Conservation (phyloP, 2,113 vertebrate genomes). For the Callopanchax toddi region DNA sequence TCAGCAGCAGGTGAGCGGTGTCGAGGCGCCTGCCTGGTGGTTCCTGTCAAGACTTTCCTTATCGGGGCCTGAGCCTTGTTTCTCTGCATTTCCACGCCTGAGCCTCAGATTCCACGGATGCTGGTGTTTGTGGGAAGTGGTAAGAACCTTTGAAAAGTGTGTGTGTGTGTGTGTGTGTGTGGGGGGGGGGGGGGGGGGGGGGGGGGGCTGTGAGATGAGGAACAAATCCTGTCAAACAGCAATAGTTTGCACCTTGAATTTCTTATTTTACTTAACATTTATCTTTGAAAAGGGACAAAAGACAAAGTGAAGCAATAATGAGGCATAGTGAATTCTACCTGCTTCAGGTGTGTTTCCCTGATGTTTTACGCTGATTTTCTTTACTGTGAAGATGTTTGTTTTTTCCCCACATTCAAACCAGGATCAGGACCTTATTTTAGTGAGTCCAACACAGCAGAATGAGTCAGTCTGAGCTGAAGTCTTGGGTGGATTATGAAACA, state of each 20-base stretch:
- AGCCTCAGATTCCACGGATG: constrained; percentile 9
- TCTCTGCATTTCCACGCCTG: constrained; percentile 31
- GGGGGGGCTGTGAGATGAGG: constrained; percentile 26
- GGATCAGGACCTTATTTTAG: neutral
- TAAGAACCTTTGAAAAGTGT: constrained; percentile 36
- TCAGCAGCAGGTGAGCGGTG: constrained; percentile 30
- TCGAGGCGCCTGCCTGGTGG: constrained; percentile 20
- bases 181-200: constrained; percentile 24
- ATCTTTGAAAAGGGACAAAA: too few relatives aligned
- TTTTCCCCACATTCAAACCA: neutral
- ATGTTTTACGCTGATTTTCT: too few relatives aligned
- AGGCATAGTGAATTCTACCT: too few relatives aligned
- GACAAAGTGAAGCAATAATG: too few relatives aligned
- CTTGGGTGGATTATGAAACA: constrained; percentile 1
- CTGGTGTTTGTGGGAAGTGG: constrained; percentile 27
- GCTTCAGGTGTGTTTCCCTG: too few relatives aligned
- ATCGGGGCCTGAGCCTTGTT: constrained; percentile 39
- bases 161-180: too few relatives aligned
- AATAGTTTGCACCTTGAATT: constrained; percentile 18
- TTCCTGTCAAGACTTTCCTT: constrained; percentile 23
- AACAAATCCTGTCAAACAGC: constrained; percentile 33
- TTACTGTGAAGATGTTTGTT: neutral
- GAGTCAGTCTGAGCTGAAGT: neutral
- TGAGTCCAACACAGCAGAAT: neutral
- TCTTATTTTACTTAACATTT: too few relatives aligned